Base-by-base conservation (phyloP, 2,113 vertebrate genomes). In the Pelusios castaneus region DNA sequence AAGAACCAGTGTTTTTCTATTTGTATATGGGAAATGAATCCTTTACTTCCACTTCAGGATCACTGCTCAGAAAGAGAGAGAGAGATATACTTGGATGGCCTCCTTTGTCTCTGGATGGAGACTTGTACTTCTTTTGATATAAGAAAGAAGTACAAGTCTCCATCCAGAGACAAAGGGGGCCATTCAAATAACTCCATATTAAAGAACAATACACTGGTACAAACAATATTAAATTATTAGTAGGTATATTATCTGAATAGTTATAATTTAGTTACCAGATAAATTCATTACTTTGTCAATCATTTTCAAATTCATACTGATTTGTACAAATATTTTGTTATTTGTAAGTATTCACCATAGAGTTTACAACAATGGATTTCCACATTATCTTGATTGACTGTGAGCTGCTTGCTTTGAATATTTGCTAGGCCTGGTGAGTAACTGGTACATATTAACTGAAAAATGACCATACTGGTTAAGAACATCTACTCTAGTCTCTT, bases 241-340 rank as follows among this genome's bases (percentile, higher is more conserved):
- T 63, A 11, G 4, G 10, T 60, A 82, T 73, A 54, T 11, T 25
- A 49, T 12, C 14, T 76, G 8, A 73, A 27, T 76, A 9, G 24
- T 75, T 29, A 79, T 6, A 73, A 49, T 17, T 43, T 54, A 55
- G 5, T 21, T 83, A 16, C 19, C 73, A 2, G 25, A 41, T 58
- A 75, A 85, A 73, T 85, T 58, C 38, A 49, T 2, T 5, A 75
- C 2, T 24, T 3, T 70, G 34, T 85, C 55, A 56, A 12, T 56
- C 25, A 25, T 73, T 60, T 82, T 10, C 34, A 8, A 55, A 29
- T 60, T 60, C 25, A 83, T 3, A 1, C 0, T 2, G 1, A 1
- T 75, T 63, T 80, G 13, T 80, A 22, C 52, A 63, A 12, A 6
- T 45, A 3, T 14, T 75, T 24, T 49, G 19, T 60, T 87, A 29